Base-by-base conservation (phyloP, 2,797 vertebrate genomes). In the Bradypodion pumilum region DNA sequence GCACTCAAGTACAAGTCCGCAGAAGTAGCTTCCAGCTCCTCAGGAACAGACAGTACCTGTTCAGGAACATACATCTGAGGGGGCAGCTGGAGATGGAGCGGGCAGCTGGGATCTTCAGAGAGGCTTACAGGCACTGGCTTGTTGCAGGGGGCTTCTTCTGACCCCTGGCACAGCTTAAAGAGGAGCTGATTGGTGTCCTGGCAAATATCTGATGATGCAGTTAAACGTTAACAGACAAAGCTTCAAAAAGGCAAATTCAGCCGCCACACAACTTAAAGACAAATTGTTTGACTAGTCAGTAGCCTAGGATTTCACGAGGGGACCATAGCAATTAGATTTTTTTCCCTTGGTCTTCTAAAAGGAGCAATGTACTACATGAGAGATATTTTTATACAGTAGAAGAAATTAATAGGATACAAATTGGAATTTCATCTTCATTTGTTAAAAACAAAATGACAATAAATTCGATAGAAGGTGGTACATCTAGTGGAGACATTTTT, bases 111-210 rank as follows among this genome's bases (percentile, higher is more conserved):
- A 3, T 99, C 97, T 49, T 99, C 98, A 0, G 98, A 97, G 76
- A 98, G 98, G 89, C 97, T 98, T 92, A 98, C 95, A 80, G 98
- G 97, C 46, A 99, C 97, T 0, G 98, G 96, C 0, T 97, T 97
- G 91, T 96, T 95, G 89, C 99, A 99, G 1, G 98, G 97, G 7
- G 97, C 95, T 2, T 99, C 98, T 92, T 98, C 98, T 0, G 97
- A 95, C 4, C 99, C 99, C 0, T 97, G 97, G 85, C 99, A 99
- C 46, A 96, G 95, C 87, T 97, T 98, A 89, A 99, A 99, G 29
- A 99, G 96, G 1, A 98, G 97, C 94, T 99, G 98, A 89, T 97
- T 98, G 42, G 96, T 92, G 87, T 99, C 99, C 94, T 99, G 98
- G 91, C 97, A 98, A 84, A 99, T 99, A 91, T 99, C 99, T 99